Evolutionary conservation across 2,113 vertebrate species (phyloP), one percentile per base, ranked within the genome.

Genomic region (Mormyrus lacerda): DNA sequence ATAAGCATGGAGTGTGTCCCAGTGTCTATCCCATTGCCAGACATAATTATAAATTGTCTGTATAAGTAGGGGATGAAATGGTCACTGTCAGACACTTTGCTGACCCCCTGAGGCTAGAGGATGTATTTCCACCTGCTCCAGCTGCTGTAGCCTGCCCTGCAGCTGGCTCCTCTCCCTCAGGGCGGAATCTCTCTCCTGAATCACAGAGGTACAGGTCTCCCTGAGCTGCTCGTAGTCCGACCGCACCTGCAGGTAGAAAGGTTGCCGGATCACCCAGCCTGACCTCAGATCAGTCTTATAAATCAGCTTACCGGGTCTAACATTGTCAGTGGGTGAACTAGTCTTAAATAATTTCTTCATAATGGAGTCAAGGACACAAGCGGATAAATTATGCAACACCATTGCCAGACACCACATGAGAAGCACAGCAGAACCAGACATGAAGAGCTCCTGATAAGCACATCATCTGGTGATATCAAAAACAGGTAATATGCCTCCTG

Each of bases 141-240:
- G 92, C 95, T 97, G 97, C 96, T 98, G 97, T 95, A 98, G 97
- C 95, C 97, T 97, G 95, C 93, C 96, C 95, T 93, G 95, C 93
- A 97, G 96, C 93, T 96, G 95, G 88, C 88, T 94, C 91, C 95
- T 97, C 92, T 96, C 96, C 95, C 94, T 93, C 91, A 95, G 91
- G 90, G 96, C 97, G 94, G 93, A 93, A 94, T 97, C 94, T 91
- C 95, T 94, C 90, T 97, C 96, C 89, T 94, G 89, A 92, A 95
- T 97, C 94, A 97, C 96, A 90, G 92, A 90, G 47, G 93, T 88
- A 82, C 96, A 95, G 48, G 91, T 92, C 94, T 94, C 93, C 92
- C 92, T 93, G 91, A 96, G 96, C 89, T 94, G 93, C 39, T 95
- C 97, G 96, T 96, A 95, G 91, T 97, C 96, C 21, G 94, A 93